phyloP scores from a whole-genome alignment of 2,888 invertebrate species.

The Oxycera nigricornis region DNA sequence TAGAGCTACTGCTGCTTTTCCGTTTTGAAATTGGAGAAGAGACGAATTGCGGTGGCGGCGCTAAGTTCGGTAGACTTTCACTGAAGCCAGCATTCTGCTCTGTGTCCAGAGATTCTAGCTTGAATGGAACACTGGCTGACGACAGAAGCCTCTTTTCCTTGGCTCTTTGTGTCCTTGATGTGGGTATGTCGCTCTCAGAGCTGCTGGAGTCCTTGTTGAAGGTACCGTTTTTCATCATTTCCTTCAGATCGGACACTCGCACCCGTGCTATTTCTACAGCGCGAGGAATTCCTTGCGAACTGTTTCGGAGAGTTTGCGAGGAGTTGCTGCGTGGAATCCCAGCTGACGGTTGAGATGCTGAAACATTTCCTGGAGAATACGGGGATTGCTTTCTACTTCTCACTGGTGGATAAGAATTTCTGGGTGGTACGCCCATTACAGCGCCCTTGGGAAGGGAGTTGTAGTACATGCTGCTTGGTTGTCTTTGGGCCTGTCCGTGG shows the following conservation, averaged over 20 bases:
- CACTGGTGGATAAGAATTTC: slow-evolving; percentile 70
- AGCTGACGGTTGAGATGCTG: slow-evolving; percentile 55
- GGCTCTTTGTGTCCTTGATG: slow-evolving; percentile 63
- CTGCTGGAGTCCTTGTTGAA: slow-evolving; percentile 59
- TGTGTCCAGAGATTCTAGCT: slow-evolving; percentile 64
- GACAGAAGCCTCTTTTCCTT: slow-evolving; percentile 59
- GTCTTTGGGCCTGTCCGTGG: slow-evolving; percentile 57
- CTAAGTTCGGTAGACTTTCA: slow-evolving; percentile 76
- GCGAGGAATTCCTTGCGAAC: slow-evolving; percentile 55
- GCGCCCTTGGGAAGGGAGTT: slow-evolving; percentile 61
- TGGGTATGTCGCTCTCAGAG: slow-evolving; percentile 68
- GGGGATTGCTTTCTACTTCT: slow-evolving; percentile 65
- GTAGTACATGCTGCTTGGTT: slow-evolving; percentile 51
- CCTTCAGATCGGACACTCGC: slow-evolving; percentile 60
- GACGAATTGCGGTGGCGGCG: slow-evolving; percentile 69
- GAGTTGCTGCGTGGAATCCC: slow-evolving; percentile 70
- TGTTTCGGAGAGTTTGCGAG: slow-evolving; percentile 65
- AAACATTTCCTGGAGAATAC: slow-evolving; percentile 34
- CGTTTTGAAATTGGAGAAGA: slow-evolving; percentile 63
- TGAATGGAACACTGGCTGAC: slow-evolving; percentile 72
- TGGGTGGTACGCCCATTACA: slow-evolving; percentile 68
- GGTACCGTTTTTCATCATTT: slow-evolving; percentile 58
- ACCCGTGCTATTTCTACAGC: slow-evolving; percentile 61
- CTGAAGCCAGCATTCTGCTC: slow-evolving; percentile 64
- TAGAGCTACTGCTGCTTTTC: slow-evolving; percentile 64